Conservation (phyloP, 2,888 invertebrate species). For the Zonitis immaculata region DNA sequence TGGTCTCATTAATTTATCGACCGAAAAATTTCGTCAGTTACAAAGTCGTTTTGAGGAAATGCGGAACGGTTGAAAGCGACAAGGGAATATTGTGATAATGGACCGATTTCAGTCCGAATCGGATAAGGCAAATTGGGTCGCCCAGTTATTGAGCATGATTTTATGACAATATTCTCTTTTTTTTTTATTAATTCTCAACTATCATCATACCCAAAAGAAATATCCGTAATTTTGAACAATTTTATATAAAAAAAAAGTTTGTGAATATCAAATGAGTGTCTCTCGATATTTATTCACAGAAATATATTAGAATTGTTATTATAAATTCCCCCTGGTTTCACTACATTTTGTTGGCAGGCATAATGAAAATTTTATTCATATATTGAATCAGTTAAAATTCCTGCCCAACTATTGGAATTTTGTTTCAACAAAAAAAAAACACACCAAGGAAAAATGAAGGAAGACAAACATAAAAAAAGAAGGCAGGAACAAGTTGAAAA, state of each 20-base stretch:
- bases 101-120: background rate
- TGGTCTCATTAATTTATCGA: background rate
- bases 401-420: background rate
- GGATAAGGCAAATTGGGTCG: background rate
- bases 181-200: background rate
- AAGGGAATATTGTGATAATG: background rate
- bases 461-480: background rate
- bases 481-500: background rate
- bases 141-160: background rate
- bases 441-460: too few species aligned
- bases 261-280: too few species aligned
- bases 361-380: background rate
- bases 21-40: background rate
- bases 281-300: too few species aligned
- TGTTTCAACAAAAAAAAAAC: too few species aligned
- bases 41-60: background rate
- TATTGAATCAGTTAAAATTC: background rate
- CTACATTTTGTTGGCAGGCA: too few species aligned
- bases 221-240: too few species aligned
- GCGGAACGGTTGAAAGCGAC: background rate
- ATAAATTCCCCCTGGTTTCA: too few species aligned
- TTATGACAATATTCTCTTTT: background rate
- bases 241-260: too few species aligned
- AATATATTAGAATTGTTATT: too few species aligned
- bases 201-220: background rate